A percentile compares a stretch with the other conserved stretches of the same genome.
Evolutionary conservation across 2,888 invertebrate genomes (phyloP).

Genomic region (Stramonita haemastoma): DNA sequence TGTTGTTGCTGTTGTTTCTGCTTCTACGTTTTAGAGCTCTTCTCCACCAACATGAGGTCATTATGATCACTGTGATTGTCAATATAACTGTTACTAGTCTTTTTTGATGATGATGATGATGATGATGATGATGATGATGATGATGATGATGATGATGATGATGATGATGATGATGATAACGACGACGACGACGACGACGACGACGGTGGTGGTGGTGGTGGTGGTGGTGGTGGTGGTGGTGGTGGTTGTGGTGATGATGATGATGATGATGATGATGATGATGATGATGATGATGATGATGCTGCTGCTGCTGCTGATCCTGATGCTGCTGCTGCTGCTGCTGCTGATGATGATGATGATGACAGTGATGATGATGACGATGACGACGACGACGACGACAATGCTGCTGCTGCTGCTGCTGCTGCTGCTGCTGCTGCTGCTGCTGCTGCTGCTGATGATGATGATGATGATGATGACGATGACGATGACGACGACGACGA

Average conservation of each 20-base stretch:
- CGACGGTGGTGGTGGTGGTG: not conserved
- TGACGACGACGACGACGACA: not conserved
- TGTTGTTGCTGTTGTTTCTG: too few species aligned
- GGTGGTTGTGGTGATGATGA: not conserved
- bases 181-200: not conserved
- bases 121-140: not conserved
- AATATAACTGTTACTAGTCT: too few species aligned
- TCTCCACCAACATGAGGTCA: not conserved
- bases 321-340: not conserved
- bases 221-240: not conserved
- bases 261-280: not conserved
- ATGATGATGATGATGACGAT: not conserved
- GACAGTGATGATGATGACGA: not conserved
- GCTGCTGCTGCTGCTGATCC: too few species aligned
- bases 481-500: not conserved
- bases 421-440: not conserved
- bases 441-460: not conserved
- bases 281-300: not conserved
- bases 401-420: not conserved
- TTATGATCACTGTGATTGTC: not conserved
- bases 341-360: not conserved
- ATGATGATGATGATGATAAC: not conserved
- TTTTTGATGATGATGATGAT: not conserved
- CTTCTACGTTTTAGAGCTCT: too few species aligned
- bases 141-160: not conserved